A percentile compares a stretch with the other conserved stretches of the same genome.
Evolutionary conservation across 2,797 vertebrate species (phyloP).

Genomic region (Gymnoscopelus braueri): DNA sequence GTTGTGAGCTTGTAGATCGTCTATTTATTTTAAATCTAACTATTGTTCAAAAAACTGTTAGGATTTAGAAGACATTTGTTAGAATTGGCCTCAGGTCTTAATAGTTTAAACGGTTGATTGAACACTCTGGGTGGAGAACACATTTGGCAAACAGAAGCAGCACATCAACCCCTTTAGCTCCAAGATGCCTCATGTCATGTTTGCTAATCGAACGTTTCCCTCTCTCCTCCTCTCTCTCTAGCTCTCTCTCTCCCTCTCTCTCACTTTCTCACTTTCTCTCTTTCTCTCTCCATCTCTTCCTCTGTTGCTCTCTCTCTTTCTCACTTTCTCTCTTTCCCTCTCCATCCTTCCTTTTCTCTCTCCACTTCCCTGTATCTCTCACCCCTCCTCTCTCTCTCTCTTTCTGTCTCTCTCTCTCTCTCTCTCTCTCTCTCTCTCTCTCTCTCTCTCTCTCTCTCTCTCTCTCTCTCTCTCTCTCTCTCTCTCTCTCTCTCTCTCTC

Average conservation of each 20-base stretch:
- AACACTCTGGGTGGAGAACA: no score
- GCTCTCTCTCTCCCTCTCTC: no score
- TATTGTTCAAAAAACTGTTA: no score
- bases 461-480: constrained; percentile 1
- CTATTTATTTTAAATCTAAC: no score
- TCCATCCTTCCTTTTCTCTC: constrained; percentile 22
- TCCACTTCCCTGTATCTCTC: constrained; percentile 18
- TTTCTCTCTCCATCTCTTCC: constrained; percentile 25
- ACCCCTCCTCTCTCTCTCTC: constrained; percentile 16
- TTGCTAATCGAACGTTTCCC: constrained; percentile 41
- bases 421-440: constrained; percentile 11
- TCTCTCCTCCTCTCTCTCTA: neutral
- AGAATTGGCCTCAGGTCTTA: no score
- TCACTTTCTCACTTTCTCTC: constrained; percentile 11
- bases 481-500: constrained; percentile 15
- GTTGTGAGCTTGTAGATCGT: no score
- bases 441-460: constrained; percentile 5
- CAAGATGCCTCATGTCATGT: constrained; percentile 50
- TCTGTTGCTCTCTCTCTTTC: constrained; percentile 17
- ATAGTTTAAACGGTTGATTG: no score
- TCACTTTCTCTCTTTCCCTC: constrained; percentile 10
- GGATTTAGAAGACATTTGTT: no score
- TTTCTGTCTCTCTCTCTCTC: neutral
- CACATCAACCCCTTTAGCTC: constrained; percentile 19
- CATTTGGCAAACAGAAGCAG: no score